phyloP scores from a whole-genome alignment of 2,797 vertebrate species.

The Knipowitschia caucasica region DNA sequence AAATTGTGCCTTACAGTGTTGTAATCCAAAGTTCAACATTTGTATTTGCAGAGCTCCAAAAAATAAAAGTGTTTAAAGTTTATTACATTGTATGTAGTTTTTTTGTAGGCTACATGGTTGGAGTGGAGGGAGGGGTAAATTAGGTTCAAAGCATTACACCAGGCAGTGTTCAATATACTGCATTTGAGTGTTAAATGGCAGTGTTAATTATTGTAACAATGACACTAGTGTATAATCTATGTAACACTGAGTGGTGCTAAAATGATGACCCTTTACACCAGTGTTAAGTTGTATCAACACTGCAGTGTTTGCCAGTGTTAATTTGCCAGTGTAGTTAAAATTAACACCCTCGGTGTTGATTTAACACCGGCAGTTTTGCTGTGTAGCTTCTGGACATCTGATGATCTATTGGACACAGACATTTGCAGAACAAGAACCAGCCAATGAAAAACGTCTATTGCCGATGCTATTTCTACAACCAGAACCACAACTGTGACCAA shows the following conservation, averaged over 20 bases:
- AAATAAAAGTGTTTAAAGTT: neutral
- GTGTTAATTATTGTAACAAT: slow-evolving; percentile 3
- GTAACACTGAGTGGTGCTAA: neutral
- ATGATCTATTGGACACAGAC: no score
- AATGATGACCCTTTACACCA: no score
- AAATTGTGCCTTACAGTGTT: neutral
- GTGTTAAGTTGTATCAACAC: slow-evolving; percentile 8
- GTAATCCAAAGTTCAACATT: neutral
- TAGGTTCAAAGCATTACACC: neutral
- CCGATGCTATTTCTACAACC: no score
- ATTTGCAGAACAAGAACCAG: no score
- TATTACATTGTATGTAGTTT: neutral
- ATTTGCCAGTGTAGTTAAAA: neutral
- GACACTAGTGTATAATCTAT: slow-evolving; percentile 7
- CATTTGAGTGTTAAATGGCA: neutral
- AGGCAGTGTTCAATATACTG: neutral
- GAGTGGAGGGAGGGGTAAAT: neutral
- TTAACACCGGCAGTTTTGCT: no score
- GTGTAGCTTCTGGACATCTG: no score
- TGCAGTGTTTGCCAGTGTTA: neutral
- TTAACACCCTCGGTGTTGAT: no score
- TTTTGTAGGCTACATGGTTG: neutral
- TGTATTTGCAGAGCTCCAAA: neutral
- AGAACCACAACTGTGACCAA: no score
- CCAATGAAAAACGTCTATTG: no score